phyloP scores from a whole-genome alignment of 2,797 vertebrate genomes.

The Vespertilio murinus region DNA sequence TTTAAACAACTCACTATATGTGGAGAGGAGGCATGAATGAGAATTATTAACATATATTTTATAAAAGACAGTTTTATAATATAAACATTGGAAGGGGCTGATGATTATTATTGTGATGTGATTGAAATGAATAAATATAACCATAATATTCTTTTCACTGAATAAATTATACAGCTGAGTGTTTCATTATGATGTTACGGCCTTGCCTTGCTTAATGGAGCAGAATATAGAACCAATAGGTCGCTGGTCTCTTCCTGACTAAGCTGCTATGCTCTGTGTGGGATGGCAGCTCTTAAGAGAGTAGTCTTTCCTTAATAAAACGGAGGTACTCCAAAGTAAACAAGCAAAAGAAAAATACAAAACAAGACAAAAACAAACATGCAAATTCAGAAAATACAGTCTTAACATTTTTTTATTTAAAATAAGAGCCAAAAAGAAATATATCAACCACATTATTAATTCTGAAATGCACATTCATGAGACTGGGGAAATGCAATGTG shows the following conservation, averaged over 20 bases:
- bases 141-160: slow-evolving; percentile 43
- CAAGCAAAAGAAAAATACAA: not conserved
- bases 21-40: not conserved
- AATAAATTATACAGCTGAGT: slow-evolving; percentile 52
- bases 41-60: not conserved
- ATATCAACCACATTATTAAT: not conserved
- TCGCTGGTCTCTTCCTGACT: not conserved
- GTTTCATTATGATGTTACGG: slow-evolving; percentile 41
- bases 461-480: not conserved
- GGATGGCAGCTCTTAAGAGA: slow-evolving; percentile 1
- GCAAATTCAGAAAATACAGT: not conserved
- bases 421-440: not conserved
- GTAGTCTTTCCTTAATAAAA: not conserved
- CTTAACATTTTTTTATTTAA: not conserved
- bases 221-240: slow-evolving; percentile 2
- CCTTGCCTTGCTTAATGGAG: slow-evolving; percentile 54
- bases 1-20: not conserved
- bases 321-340: not conserved
- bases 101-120: slow-evolving; percentile 36
- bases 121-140: slow-evolving; percentile 51
- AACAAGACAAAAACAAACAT: not conserved
- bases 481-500: not conserved
- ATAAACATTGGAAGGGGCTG: slow-evolving; percentile 23
- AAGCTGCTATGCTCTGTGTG: not conserved
- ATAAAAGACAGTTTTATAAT: slow-evolving; percentile 41